Conservation (phyloP, 2,797 vertebrate species). For the Takifugu rubripes region DNA sequence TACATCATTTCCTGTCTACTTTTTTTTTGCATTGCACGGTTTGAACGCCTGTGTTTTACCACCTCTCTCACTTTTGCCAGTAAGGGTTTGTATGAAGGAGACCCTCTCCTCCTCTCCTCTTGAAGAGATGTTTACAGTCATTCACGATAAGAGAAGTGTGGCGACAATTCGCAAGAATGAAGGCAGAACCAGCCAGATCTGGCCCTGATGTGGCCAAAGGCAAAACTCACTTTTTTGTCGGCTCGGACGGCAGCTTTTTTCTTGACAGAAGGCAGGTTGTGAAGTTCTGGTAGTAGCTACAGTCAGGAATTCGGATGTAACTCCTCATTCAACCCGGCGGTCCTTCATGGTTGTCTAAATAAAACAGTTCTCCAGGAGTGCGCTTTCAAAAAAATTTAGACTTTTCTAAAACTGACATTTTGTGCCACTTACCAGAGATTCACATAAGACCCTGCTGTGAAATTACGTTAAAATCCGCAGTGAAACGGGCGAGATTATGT, state of each 20-base stretch:
- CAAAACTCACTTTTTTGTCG: background rate
- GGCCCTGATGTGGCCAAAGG: conserved; percentile 21
- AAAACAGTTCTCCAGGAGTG: too few species aligned
- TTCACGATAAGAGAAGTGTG: background rate
- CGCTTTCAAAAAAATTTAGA: too few species aligned
- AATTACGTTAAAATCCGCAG: background rate
- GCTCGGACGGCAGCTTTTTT: background rate
- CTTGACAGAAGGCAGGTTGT: background rate
- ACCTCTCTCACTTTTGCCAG: conserved; percentile 38
- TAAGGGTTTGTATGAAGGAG: conserved; percentile 15
- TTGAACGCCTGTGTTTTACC: conserved; percentile 52
- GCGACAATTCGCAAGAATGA: conserved; percentile 3
- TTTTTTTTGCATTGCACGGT: conserved; percentile 44
- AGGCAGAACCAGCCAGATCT: conserved; percentile 6
- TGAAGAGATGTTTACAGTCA: conserved; percentile 1
- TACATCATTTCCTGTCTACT: conserved; percentile 64
- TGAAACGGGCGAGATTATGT: background rate
- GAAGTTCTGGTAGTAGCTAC: conserved; percentile 13
- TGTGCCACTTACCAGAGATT: background rate
- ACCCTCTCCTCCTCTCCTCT: background rate
- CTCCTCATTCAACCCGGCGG: background rate
- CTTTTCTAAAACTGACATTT: too few species aligned
- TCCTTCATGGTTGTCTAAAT: too few species aligned
- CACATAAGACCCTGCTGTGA: background rate
- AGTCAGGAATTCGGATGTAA: background rate